Evolutionary conservation across 2,113 vertebrate genomes (phyloP), one percentile per base, ranked within the genome.

Genomic region (Donacobius atricapilla): DNA sequence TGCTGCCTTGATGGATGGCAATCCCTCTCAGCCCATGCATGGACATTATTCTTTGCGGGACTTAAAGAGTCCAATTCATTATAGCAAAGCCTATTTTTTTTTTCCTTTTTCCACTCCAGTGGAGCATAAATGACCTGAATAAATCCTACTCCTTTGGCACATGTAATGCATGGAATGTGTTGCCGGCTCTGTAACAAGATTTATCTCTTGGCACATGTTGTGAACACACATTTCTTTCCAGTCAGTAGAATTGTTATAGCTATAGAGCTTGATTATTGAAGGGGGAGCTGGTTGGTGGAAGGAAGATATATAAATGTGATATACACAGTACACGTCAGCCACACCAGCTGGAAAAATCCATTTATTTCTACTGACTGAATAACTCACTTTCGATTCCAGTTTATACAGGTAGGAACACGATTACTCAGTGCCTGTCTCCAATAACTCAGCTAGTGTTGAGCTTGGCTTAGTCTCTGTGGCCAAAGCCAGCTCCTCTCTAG

Each of bases 41-140:
- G 54, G 58, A 51, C 60, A 92, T 94, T 91, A 87, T 83, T 89
- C 56, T 92, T 82, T 86, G 79, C 51, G 92, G 53, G 42, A 77
- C 79, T 85, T 79, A 64, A 27, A 89, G 56, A 54, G 31, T 51
- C 35, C 79, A 88, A 93, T 94, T 96, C 88, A 68, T 96, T 96
- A 96, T 44, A 94, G 60, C n/a, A 92, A 90, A 75, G 15, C 39
- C 72, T 80, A 71, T 60, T 89, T 96, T 95, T 92, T 87, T 87
- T 79, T 63, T 3, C 24, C n/a, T 60, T 94, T 94, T 96, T 95
- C 92, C 85, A 93, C 94, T 95, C 94, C 85, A 94, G 85, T 93
- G 93, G n/a, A 96, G 96, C 95, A 95, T 96, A 97, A 96, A 96
- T 96, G 95, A 95, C 94, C 94, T 4, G 3, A 94, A 96, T 96